phyloP scores from a whole-genome alignment of 2,797 vertebrate genomes.

The Oreochromis grahami region DNA sequence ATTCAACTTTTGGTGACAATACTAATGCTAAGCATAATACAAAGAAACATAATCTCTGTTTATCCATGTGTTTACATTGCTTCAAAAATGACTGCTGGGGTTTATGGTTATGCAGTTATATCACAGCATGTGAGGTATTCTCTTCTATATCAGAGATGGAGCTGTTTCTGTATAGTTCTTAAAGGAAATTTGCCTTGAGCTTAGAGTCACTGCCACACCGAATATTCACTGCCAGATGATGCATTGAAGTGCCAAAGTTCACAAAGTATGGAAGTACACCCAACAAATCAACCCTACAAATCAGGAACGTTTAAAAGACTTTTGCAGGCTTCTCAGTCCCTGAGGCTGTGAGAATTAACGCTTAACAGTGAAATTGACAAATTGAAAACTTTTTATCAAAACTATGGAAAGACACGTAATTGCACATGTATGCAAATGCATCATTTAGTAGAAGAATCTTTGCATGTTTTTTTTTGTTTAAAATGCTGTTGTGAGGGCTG shows the following conservation, averaged over 20 bases:
- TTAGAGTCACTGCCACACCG: background rate
- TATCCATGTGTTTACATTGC: background rate
- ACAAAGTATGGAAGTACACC: background rate
- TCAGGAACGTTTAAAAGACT: background rate
- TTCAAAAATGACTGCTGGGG: background rate
- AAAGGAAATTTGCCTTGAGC: background rate
- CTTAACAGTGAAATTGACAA: background rate
- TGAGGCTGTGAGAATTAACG: background rate
- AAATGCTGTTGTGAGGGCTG: background rate
- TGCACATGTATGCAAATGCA: background rate
- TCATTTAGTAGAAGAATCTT: background rate
- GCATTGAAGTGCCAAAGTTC: background rate
- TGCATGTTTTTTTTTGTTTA: background rate
- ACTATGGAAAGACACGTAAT: rapidly evolving
- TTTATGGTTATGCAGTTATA: background rate
- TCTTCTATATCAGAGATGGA: background rate
- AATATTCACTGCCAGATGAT: background rate
- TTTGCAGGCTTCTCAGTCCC: background rate
- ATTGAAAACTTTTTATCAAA: background rate
- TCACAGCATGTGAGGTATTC: background rate
- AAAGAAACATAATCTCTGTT: background rate
- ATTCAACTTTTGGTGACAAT: no score
- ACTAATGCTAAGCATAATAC: background rate
- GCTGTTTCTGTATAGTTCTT: background rate
- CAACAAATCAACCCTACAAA: background rate